Percentiles rank a stretch among this genome's conserved stretches.
These are phyloP conservation scores for Onychorhynchus coronatus DNA, from an alignment of 2,113 vertebrate genomes.

Conservation along the genomic window DNA sequence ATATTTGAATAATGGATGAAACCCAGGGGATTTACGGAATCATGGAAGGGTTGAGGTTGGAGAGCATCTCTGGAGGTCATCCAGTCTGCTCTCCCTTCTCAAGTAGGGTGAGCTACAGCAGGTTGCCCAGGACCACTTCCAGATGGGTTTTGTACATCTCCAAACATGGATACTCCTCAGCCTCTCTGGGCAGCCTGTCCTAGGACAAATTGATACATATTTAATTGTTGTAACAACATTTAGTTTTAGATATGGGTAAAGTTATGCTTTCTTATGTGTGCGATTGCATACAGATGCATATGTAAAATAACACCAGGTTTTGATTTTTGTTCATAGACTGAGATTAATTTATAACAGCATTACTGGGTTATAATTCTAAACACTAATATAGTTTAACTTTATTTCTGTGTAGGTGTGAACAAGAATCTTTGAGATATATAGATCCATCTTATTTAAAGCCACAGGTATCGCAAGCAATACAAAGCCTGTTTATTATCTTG, in stretches of 20 bases:
- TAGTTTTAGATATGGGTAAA: background rate
- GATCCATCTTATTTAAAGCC: background rate
- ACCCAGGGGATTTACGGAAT: background rate
- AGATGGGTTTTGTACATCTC: background rate
- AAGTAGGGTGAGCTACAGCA: background rate
- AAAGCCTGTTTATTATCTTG: background rate
- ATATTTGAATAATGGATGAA: background rate
- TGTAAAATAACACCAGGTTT: background rate
- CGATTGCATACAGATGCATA: background rate
- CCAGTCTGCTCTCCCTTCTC: background rate
- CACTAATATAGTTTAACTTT: background rate
- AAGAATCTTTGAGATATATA: background rate
- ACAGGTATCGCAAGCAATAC: background rate
- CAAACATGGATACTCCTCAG: background rate
- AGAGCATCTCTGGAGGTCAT: background rate
- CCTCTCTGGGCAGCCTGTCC: background rate
- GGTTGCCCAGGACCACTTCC: background rate
- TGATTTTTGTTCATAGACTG: background rate
- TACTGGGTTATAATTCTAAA: background rate
- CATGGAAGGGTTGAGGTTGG: background rate
- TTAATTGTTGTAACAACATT: background rate
- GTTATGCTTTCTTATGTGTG: background rate
- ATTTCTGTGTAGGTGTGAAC: background rate
- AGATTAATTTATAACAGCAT: fast-evolving
- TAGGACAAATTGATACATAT: background rate